phyloP scores from a whole-genome alignment of 2,888 invertebrate species.

The Gryllus longicercus region DNA sequence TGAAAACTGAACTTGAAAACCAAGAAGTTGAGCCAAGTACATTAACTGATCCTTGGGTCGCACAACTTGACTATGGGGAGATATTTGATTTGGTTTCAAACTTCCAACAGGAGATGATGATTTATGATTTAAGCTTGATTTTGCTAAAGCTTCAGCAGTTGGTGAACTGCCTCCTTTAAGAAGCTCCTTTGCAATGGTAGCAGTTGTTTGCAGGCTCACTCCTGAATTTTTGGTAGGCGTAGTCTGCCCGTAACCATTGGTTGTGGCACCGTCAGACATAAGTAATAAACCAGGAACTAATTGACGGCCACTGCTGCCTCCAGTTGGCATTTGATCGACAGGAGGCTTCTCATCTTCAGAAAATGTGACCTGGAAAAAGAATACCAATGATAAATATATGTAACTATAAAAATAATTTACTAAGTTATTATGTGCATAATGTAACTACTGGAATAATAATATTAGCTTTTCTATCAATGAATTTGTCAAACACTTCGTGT shows the following conservation, averaged over 20 bases:
- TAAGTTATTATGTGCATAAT: not conserved
- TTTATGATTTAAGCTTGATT: constrained; percentile 37
- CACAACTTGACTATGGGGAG: constrained; percentile 50
- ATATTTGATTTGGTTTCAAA: constrained; percentile 18
- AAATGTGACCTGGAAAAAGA: constrained; percentile 39
- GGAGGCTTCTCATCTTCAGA: constrained; percentile 38
- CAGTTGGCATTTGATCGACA: constrained; percentile 37
- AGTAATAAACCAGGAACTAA: constrained; percentile 85
- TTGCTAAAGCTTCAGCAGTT: constrained; percentile 48
- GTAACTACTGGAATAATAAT: not conserved
- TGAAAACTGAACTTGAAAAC: constrained; percentile 80
- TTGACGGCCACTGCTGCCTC: constrained; percentile 67
- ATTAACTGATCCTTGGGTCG: constrained; percentile 80
- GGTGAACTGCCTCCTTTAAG: constrained; percentile 50
- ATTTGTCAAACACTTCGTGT: too few species aligned
- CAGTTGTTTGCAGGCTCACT: constrained; percentile 47
- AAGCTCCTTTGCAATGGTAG: constrained; percentile 51
- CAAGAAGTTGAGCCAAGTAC: constrained; percentile 80
- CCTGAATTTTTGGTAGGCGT: constrained; percentile 35
- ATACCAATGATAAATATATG: not conserved
- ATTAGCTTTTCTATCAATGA: too few species aligned
- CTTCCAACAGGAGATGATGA: constrained; percentile 29
- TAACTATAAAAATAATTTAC: not conserved
- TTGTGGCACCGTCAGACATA: constrained; percentile 59
- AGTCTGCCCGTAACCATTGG: constrained; percentile 26